phyloP scores from a whole-genome alignment of 2,888 invertebrate genomes.

The Sisyra terminalis region DNA sequence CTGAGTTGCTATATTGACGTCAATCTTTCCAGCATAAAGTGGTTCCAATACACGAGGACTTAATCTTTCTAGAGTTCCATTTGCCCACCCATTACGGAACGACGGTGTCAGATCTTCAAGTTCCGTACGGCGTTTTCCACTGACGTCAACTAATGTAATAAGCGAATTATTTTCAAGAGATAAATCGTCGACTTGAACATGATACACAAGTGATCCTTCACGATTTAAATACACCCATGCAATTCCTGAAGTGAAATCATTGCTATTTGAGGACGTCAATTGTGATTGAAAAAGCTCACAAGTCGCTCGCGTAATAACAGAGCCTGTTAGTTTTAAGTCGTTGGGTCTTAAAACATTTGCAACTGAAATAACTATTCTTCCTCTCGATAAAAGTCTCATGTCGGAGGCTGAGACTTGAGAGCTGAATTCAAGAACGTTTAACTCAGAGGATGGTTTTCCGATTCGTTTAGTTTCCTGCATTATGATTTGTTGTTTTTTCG shows the following conservation, averaged over 20 bases:
- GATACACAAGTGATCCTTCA: conserved; percentile 62
- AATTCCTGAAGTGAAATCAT: conserved; percentile 39
- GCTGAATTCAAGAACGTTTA: conserved; percentile 63
- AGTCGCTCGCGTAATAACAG: conserved; percentile 53
- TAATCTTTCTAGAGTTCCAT: conserved; percentile 59
- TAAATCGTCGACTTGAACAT: conserved; percentile 52
- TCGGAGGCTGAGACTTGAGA: conserved; percentile 63
- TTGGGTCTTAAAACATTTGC: conserved; percentile 51
- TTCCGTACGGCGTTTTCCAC: conserved; percentile 52
- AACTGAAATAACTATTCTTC: conserved; percentile 53
- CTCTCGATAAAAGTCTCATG: conserved; percentile 56
- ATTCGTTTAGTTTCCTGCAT: conserved; percentile 37
- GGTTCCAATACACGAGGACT: conserved; percentile 70
- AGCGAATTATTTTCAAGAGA: conserved; percentile 39
- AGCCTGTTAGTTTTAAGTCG: conserved; percentile 47
- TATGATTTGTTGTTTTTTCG: conserved; percentile 55
- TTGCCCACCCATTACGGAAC: conserved; percentile 40
- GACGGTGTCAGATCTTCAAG: conserved; percentile 53
- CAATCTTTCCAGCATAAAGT: conserved; percentile 64
- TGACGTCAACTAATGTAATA: conserved; percentile 55
- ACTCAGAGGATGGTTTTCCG: conserved; percentile 43
- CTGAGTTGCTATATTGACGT: conserved; percentile 53
- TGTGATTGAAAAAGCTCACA: conserved; percentile 70
- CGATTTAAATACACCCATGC: conserved; percentile 66
- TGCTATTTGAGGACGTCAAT: conserved; percentile 34